Conservation (phyloP, 1,140 invertebrate species). For the Formica selysi region DNA sequence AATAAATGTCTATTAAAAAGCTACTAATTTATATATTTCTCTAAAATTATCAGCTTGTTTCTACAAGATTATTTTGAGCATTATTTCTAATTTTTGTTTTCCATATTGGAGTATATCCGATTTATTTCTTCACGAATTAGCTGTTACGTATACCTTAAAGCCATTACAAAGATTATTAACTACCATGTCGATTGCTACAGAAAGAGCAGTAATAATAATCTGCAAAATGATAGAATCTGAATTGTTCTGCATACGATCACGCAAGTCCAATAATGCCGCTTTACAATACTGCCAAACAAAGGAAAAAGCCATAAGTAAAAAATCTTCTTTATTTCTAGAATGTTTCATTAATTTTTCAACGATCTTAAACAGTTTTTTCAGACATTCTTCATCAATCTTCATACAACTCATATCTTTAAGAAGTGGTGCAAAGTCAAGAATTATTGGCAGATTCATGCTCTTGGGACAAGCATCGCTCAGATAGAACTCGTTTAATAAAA, state of each 20-base stretch:
- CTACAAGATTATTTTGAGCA: neutral
- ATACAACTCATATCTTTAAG: constrained; percentile 42
- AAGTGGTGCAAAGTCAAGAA: neutral
- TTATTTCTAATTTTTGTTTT: neutral
- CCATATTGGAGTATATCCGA: neutral
- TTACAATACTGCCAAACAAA: constrained; percentile 67
- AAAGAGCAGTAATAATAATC: constrained; percentile 6
- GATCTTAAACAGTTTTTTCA: too few relatives aligned
- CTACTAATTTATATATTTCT: neutral
- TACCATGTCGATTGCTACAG: neutral
- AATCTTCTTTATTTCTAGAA: too few relatives aligned
- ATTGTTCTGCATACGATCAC: neutral
- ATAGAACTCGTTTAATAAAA: neutral
- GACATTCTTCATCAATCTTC: neutral
- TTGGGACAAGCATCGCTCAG: neutral
- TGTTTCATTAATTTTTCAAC: too few relatives aligned
- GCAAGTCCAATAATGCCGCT: neutral
- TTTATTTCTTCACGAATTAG: neutral
- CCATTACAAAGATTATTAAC: neutral
- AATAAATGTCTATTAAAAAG: neutral
- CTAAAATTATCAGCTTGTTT: neutral
- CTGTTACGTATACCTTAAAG: constrained; percentile 29
- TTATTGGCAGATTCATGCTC: neutral
- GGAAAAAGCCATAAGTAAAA: neutral
- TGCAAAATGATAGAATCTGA: neutral